These are phyloP conservation scores for Drosophila triauraria DNA, from an alignment of 1,140 invertebrate species.

Conservation along the genomic window DNA sequence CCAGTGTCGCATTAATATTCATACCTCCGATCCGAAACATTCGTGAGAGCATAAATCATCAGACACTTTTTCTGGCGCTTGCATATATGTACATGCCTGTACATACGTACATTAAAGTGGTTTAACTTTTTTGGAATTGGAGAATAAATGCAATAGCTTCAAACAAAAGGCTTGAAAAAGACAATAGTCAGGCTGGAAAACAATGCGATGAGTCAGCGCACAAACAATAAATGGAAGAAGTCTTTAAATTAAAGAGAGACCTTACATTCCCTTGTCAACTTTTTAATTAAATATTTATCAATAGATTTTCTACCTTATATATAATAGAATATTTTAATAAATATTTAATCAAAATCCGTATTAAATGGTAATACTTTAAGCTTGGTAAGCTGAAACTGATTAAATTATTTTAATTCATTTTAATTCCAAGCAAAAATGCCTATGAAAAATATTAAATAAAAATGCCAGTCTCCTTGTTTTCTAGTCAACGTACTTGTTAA, in stretches of 20 bases:
- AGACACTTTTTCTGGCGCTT: constrained; percentile 13
- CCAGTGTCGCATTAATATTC: constrained; percentile 30
- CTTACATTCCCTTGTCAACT: not conserved
- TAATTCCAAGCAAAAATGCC: too few relatives aligned
- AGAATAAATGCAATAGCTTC: constrained; percentile 13
- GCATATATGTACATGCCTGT: not conserved
- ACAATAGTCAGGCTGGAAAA: constrained; percentile 17
- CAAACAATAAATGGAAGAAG: not conserved
- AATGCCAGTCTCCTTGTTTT: too few relatives aligned
- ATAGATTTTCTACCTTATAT: too few relatives aligned
- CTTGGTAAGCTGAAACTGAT: too few relatives aligned
- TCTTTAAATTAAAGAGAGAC: too few relatives aligned
- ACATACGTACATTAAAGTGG: constrained; percentile 1
- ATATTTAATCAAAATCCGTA: too few relatives aligned
- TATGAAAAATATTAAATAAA: too few relatives aligned
- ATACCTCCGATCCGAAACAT: constrained; percentile 29
- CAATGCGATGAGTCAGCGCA: constrained; percentile 14
- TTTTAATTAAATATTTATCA: not conserved
- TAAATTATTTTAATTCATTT: too few relatives aligned
- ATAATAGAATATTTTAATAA: too few relatives aligned
- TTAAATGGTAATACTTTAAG: too few relatives aligned
- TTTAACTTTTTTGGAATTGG: constrained; percentile 14
- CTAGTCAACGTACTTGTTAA: too few relatives aligned
- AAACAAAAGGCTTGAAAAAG: constrained; percentile 30
- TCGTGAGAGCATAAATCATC: constrained; percentile 47